Percentiles rank a stretch among this genome's conserved stretches.
Evolutionary conservation across 2,113 vertebrate species (phyloP).

Genomic region (Limanda limanda): DNA sequence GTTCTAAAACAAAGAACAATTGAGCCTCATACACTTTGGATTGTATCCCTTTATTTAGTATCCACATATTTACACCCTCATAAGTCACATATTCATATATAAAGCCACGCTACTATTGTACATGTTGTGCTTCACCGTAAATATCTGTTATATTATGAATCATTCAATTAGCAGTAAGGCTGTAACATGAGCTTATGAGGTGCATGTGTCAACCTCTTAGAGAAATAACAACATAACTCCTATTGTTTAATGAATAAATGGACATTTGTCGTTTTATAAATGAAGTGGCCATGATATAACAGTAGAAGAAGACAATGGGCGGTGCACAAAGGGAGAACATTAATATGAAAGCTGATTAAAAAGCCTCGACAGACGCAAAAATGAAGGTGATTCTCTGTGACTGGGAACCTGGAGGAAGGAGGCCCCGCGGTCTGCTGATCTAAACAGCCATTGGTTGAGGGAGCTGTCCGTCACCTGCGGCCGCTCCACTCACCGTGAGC

Average conservation of each 20-base stretch:
- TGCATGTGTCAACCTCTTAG: not conserved
- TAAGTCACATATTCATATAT: not conserved
- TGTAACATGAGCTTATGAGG: not conserved
- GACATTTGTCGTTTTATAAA: not conserved
- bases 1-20: not conserved
- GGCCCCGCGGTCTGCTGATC: not conserved
- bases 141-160: not conserved
- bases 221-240: not conserved
- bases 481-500: conserved; percentile 24
- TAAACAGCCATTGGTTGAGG: conserved; percentile 39
- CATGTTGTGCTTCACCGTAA: not conserved
- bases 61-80: not conserved
- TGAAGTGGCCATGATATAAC: not conserved
- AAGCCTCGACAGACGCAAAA: not conserved
- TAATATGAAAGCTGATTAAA: not conserved
- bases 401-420: conserved; percentile 26
- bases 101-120: not conserved
- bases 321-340: too few relatives aligned
- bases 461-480: conserved; percentile 23
- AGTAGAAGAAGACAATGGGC: not conserved
- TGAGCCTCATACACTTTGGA: not conserved
- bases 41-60: not conserved
- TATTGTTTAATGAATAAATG: not conserved
- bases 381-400: conserved; percentile 15
- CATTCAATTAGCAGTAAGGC: not conserved